Evolutionary conservation across 30 jellyfish, hydroid and myxozoan genomes (phyloP), one percentile per base, ranked within the genome.

Genomic region (Aurelia aurita): DNA sequence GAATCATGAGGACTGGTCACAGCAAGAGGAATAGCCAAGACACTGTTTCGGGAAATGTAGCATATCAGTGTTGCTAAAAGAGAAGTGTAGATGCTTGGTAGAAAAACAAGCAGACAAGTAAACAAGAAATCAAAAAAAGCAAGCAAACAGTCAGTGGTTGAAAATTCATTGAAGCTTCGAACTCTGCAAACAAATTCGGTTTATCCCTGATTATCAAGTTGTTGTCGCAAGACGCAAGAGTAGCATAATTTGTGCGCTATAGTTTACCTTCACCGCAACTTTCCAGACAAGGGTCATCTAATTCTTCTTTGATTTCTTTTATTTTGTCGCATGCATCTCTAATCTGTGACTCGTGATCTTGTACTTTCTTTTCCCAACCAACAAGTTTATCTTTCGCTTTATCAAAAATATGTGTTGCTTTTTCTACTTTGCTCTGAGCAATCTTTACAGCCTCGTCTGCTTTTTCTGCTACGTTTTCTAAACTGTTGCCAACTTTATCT

Each of bases 211-310:
- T 39, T 14, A 15, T 39, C 7, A 39, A 35, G 9, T 39, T 39
- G 51, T 15, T 8, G 51, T 39, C 51, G 9, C 16, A 39, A 39
- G n/a, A n/a, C n/a, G 15, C 51, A 39, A n/a, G n/a, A n/a, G n/a
- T 39, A 39, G 9, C 7, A 39, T 39, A 39, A 2, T 15, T 5
- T 39, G 15, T 0, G 51, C 7, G 2, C 51, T 39, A 6, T 15
- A 4, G 43, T 47, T 16, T 73, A 86, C 96, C 90, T 58, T 74
- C 89, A 15, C 85, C 94, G 32, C 97, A 89, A 58, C 83, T 75
- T 19, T 77, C 90, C 31, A 80, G 83, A 59, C 97, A 89, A 19
- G 74, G 72, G 45, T 82, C 90, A 25, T 67, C 94, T 54, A 89
- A 28, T 0, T 66, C 87, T 29, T 81, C 91, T 31, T 80, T 77